A percentile compares a stretch with the other conserved stretches of the same genome.
These are phyloP conservation scores for Caenorhabditis macrosperma DNA, from an alignment of 2,888 invertebrate genomes.

Conservation along the genomic window DNA sequence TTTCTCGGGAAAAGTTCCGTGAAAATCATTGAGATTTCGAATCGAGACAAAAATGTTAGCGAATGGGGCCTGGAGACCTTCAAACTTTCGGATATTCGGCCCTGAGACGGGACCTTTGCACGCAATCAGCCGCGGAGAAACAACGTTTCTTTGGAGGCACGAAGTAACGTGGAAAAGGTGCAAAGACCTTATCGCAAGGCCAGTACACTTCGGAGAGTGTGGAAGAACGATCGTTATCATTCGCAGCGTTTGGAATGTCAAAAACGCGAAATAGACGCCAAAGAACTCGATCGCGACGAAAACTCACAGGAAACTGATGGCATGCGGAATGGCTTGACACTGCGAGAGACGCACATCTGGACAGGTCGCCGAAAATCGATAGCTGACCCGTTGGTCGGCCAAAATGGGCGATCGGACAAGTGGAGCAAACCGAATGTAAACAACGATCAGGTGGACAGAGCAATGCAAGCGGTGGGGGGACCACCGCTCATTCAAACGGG, in stretches of 20 bases:
- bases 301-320: not conserved
- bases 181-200: too few relatives aligned
- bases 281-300: not conserved
- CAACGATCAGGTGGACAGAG: not conserved
- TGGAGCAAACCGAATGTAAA: not conserved
- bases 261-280: not conserved
- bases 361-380: not conserved
- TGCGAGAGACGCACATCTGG: not conserved
- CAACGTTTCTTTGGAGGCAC: too few relatives aligned
- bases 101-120: too few relatives aligned
- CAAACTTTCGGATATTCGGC: too few relatives aligned
- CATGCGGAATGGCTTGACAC: not conserved
- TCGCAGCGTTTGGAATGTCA: not conserved
- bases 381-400: not conserved
- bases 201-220: not conserved
- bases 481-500: not conserved
- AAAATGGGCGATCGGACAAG: not conserved
- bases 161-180: too few relatives aligned
- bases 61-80: too few relatives aligned
- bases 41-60: too few relatives aligned
- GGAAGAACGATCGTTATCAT: not conserved
- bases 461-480: not conserved
- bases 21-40: too few relatives aligned
- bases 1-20: too few relatives aligned
- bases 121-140: too few relatives aligned